These are phyloP conservation scores for Tetramorium parvispinum DNA, from an alignment of 1,140 invertebrate species.

Conservation along the genomic window DNA sequence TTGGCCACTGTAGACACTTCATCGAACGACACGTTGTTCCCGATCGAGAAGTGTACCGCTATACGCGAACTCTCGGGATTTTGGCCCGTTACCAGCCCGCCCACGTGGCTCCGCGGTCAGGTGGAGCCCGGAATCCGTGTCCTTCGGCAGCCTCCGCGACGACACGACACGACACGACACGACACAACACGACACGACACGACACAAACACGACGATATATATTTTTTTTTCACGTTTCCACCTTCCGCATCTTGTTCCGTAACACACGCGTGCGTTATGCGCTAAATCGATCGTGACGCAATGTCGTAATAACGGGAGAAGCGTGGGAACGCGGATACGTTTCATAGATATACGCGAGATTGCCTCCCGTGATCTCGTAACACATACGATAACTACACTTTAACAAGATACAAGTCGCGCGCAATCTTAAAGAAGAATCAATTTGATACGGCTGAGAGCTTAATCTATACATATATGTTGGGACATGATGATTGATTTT, in stretches of 20 bases:
- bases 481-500: background rate
- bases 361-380: slow-evolving; percentile 22
- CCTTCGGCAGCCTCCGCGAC: slow-evolving; percentile 18
- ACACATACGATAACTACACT: slow-evolving; percentile 25
- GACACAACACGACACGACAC: slow-evolving; percentile 2
- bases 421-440: slow-evolving; percentile 12
- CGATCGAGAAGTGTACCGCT: slow-evolving; percentile 51
- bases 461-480: background rate
- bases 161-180: background rate
- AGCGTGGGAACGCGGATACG: slow-evolving; percentile 40
- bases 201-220: background rate
- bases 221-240: background rate
- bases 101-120: slow-evolving; percentile 59
- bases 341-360: background rate
- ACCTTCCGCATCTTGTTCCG: slow-evolving; percentile 20
- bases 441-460: background rate
- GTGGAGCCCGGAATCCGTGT: slow-evolving; percentile 30
- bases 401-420: slow-evolving; percentile 13
- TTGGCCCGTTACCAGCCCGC: slow-evolving; percentile 56
- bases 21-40: slow-evolving; percentile 25
- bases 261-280: slow-evolving; percentile 7
- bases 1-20: background rate
- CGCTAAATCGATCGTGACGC: slow-evolving; percentile 39
- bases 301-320: slow-evolving; percentile 16
- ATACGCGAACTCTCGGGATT: slow-evolving; percentile 53